phyloP scores from a whole-genome alignment of 1,140 invertebrate species.

The Drosophila saltans region DNA sequence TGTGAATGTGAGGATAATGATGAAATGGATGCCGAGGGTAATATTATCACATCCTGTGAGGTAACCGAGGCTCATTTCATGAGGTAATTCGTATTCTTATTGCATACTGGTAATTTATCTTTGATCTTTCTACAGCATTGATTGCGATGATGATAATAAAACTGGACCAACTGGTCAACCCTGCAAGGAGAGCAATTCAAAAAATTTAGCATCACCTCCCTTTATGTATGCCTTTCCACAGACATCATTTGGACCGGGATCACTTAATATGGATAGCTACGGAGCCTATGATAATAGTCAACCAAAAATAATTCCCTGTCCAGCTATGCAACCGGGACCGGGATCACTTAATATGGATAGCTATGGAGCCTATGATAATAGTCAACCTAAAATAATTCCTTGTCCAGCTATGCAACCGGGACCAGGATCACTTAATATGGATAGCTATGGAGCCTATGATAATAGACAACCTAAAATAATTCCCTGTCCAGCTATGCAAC shows the following conservation, averaged over 20 bases:
- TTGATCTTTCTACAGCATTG: not conserved
- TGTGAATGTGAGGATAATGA: constrained; percentile 27
- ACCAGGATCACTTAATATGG: not conserved
- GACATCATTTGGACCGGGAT: not conserved
- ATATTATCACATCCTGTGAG: constrained; percentile 47
- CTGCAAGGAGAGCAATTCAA: not conserved
- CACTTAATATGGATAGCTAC: not conserved
- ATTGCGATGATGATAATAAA: constrained; percentile 11
- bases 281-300: too few species aligned
- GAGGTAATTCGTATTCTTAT: constrained; percentile 18
- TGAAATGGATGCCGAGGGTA: not conserved
- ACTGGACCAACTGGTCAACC: too few species aligned
- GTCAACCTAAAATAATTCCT: not conserved
- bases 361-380: not conserved
- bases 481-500: not conserved
- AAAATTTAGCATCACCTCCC: not conserved
- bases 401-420: not conserved
- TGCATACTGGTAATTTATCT: too few species aligned
- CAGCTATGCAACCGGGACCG: constrained; percentile 2
- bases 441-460: not conserved
- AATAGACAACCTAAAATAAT: not conserved
- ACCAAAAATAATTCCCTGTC: not conserved
- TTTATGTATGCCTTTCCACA: not conserved
- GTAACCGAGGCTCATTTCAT: constrained; percentile 56
- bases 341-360: not conserved